Percentiles rank a stretch among this genome's conserved stretches.
Evolutionary conservation across 1,140 invertebrate species (phyloP).

Genomic region (Araneus ventricosus): DNA sequence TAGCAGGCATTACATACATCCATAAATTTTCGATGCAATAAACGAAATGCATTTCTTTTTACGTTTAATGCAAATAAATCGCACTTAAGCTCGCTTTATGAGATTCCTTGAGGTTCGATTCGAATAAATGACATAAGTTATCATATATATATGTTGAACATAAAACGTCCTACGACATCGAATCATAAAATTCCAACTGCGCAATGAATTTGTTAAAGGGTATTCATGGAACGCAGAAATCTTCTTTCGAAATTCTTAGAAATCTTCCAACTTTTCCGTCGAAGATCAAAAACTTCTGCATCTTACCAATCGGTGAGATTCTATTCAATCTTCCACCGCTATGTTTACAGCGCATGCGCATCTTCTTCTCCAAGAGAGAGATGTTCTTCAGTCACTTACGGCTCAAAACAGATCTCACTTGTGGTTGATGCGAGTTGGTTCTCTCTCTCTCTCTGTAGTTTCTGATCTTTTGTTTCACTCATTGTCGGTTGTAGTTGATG

Average conservation of each 20-base stretch:
- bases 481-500: too few species aligned
- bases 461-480: too few species aligned
- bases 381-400: neutral
- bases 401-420: conserved; percentile 22
- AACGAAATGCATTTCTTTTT: neutral
- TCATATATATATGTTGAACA: neutral
- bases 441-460: neutral
- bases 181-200: neutral
- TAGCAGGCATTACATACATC: neutral
- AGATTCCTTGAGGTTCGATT: neutral
- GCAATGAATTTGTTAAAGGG: neutral
- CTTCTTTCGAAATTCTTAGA: neutral
- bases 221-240: neutral
- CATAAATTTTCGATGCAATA: neutral
- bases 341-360: neutral
- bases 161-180: neutral
- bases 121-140: neutral
- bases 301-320: neutral
- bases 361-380: neutral
- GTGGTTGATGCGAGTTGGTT: neutral
- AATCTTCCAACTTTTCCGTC: neutral
- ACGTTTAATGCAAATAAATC: conserved; percentile 16
- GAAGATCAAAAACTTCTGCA: neutral
- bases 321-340: neutral
- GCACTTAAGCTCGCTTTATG: neutral